phyloP scores from a whole-genome alignment of 2,888 invertebrate species.

The Platypus cylindrus region DNA sequence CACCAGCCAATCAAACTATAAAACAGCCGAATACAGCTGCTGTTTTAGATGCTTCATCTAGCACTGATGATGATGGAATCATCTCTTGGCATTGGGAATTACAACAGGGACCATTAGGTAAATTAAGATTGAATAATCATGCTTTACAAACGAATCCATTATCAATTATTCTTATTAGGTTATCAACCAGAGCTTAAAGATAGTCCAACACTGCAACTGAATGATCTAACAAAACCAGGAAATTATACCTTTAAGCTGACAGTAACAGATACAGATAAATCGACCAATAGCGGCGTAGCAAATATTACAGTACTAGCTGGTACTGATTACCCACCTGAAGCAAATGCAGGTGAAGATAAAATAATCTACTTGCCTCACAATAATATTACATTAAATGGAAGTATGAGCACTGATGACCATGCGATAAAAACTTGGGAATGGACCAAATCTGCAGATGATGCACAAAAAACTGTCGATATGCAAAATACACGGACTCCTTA shows the following conservation, averaged over 20 bases:
- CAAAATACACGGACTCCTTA: constrained; percentile 87
- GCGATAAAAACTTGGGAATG: constrained; percentile 91
- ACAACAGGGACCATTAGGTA: constrained; percentile 64
- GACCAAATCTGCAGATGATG: constrained; percentile 81
- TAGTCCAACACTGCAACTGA: constrained; percentile 69
- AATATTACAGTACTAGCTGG: constrained; percentile 83
- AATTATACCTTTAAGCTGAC: constrained; percentile 84
- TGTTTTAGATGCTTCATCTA: constrained; percentile 66
- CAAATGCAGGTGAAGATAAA: constrained; percentile 82
- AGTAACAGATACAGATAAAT: constrained; percentile 83
- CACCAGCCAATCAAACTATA: constrained; percentile 73
- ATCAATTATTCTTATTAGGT: constrained; percentile 32
- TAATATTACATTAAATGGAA: constrained; percentile 76
- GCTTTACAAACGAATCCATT: not conserved
- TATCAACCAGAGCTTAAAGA: constrained; percentile 71
- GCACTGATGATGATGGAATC: constrained; percentile 67
- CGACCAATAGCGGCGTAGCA: constrained; percentile 72
- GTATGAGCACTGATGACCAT: constrained; percentile 83
- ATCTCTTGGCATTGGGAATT: constrained; percentile 88
- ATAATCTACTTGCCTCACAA: constrained; percentile 85
- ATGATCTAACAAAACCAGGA: constrained; percentile 73
- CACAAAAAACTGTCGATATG: constrained; percentile 89
- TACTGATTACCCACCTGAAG: constrained; percentile 89
- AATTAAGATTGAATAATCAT: not conserved
- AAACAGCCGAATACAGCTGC: constrained; percentile 82